Evolutionary conservation across 2,797 vertebrate species (phyloP).

Genomic region (Sandelia bainsii): DNA sequence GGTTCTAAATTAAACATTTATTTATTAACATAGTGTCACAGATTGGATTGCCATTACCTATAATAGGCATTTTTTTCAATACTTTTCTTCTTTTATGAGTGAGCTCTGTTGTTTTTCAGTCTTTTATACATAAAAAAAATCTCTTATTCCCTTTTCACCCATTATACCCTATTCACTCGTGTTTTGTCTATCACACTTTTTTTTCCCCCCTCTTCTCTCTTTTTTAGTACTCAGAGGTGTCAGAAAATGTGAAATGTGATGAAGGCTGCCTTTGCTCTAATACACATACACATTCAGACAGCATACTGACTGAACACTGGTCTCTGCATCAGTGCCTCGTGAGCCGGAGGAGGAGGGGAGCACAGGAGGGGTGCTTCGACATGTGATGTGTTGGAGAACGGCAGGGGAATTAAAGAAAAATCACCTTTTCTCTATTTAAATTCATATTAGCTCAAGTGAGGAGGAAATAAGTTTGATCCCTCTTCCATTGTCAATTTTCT

Average conservation of each 20-base stretch:
- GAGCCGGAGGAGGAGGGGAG: constrained; percentile 27
- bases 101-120: neutral
- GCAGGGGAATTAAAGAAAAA: constrained; percentile 18
- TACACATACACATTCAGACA: constrained; percentile 12
- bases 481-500: neutral
- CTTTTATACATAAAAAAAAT: neutral
- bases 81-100: neutral
- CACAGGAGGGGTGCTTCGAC: constrained; percentile 11
- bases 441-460: neutral
- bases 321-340: constrained; percentile 61
- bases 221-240: constrained; percentile 37
- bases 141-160: neutral
- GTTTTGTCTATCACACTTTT: constrained; percentile 28
- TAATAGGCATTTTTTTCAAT: neutral
- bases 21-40: constrained; percentile 35
- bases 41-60: neutral
- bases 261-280: neutral
- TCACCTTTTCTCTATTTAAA: neutral
- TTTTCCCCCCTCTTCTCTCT: neutral
- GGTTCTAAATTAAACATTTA: constrained; percentile 59
- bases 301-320: constrained; percentile 41
- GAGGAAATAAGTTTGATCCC: neutral
- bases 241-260: constrained; percentile 56
- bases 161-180: constrained; percentile 18
- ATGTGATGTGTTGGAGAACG: constrained; percentile 54